These are phyloP conservation scores for Neoniphon sammara DNA, from an alignment of 2,797 vertebrate genomes.

Conservation along the genomic window DNA sequence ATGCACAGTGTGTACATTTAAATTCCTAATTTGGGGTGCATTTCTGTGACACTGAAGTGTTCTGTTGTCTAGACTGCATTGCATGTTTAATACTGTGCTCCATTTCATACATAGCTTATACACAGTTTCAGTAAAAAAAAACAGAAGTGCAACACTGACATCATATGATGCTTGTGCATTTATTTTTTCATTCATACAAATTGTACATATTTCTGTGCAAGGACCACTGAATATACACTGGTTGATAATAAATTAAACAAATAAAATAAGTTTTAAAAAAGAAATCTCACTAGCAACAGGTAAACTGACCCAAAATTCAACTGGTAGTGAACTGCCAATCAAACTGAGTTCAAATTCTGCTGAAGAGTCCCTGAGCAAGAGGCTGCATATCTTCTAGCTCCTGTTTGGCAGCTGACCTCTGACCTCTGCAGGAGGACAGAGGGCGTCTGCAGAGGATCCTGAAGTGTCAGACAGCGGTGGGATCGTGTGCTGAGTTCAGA, in stretches of 20 bases:
- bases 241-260: conserved; percentile 47
- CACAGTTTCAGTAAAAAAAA: not conserved
- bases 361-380: not conserved
- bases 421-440: not conserved
- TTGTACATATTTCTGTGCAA: no score
- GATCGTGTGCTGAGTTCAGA: conserved; percentile 3
- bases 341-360: not conserved
- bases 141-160: not conserved
- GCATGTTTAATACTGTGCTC: no score
- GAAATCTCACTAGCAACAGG: no score
- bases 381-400: no score
- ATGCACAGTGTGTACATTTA: no score
- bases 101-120: no score
- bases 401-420: conserved; percentile 7
- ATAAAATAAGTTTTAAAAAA: no score
- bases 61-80: no score
- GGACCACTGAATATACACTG: not conserved
- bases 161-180: conserved; percentile 3
- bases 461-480: no score
- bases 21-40: no score
- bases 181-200: conserved; percentile 19
- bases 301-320: not conserved
- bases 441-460: not conserved
- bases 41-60: no score
- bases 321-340: not conserved